Percentiles rank a stretch among this genome's conserved stretches.
These are phyloP conservation scores for Spheniscus mendiculus DNA, from an alignment of 2,113 vertebrate species.

Conservation along the genomic window DNA sequence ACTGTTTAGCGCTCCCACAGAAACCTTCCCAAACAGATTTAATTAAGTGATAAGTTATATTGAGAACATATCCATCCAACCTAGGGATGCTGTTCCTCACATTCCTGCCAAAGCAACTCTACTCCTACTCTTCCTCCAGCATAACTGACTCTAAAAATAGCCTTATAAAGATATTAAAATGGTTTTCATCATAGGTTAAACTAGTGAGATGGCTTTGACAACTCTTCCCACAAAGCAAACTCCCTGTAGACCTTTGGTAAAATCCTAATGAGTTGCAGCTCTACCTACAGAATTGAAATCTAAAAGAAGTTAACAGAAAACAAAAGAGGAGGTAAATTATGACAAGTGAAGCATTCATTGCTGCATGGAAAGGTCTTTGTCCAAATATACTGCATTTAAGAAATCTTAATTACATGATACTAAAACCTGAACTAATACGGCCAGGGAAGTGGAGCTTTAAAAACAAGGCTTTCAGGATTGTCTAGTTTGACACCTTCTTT, in stretches of 20 bases:
- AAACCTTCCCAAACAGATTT: background rate
- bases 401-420: conserved; percentile 1
- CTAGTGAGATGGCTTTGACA: conserved; percentile 11
- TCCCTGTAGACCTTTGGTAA: background rate
- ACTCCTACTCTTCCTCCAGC: background rate
- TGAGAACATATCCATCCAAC: background rate
- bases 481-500: conserved; percentile 21
- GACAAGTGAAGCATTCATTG: background rate
- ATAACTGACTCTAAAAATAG: conserved; percentile 17
- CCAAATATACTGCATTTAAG: background rate
- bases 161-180: conserved; percentile 17
- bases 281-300: background rate
- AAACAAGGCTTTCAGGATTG: conserved; percentile 54
- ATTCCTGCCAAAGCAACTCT: conserved; percentile 1
- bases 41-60: background rate
- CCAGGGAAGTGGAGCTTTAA: background rate
- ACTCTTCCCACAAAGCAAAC: background rate
- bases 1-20: background rate
- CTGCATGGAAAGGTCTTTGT: background rate
- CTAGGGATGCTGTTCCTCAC: background rate
- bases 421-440: conserved; percentile 10
- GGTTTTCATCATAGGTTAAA: background rate
- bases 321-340: background rate
- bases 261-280: background rate
- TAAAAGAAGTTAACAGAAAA: background rate